Conservation (phyloP, 2,888 invertebrate genomes). For the Dicranocentrus wangi region DNA sequence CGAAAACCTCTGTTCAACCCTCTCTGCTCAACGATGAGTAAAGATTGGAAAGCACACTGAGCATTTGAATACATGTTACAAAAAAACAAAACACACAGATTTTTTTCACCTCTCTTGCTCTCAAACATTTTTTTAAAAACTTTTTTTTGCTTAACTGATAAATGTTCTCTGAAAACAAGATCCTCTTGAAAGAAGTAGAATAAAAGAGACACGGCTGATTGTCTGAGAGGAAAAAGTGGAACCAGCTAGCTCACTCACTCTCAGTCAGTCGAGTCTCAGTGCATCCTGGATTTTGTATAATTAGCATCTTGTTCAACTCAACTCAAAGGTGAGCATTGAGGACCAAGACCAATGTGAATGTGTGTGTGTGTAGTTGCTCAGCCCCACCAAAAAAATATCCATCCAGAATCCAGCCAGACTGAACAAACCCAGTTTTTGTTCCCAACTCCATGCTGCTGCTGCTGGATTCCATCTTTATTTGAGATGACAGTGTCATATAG, state of each 20-base stretch:
- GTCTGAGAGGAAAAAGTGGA: constrained; percentile 29
- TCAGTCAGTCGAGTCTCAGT: background rate
- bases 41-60: background rate
- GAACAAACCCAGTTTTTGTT: background rate
- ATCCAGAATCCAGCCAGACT: background rate
- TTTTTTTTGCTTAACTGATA: constrained; percentile 28
- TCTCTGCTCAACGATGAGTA: background rate
- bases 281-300: constrained; percentile 31
- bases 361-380: too few species aligned
- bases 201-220: constrained; percentile 26
- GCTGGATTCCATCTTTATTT: constrained; percentile 42
- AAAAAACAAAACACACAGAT: constrained; percentile 8
- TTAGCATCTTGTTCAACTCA: constrained; percentile 36
- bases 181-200: constrained; percentile 9
- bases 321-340: constrained; percentile 27
- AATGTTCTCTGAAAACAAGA: constrained; percentile 24
- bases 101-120: constrained; percentile 20
- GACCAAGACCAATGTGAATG: background rate
- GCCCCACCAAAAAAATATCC: constrained; percentile 36
- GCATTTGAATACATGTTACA: background rate
- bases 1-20: constrained; percentile 3
- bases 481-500: constrained; percentile 30
- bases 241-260: constrained; percentile 20
- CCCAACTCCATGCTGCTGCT: background rate
- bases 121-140: constrained; percentile 20